Conservation (phyloP, 2,113 vertebrate genomes). For the Strix uralensis region DNA sequence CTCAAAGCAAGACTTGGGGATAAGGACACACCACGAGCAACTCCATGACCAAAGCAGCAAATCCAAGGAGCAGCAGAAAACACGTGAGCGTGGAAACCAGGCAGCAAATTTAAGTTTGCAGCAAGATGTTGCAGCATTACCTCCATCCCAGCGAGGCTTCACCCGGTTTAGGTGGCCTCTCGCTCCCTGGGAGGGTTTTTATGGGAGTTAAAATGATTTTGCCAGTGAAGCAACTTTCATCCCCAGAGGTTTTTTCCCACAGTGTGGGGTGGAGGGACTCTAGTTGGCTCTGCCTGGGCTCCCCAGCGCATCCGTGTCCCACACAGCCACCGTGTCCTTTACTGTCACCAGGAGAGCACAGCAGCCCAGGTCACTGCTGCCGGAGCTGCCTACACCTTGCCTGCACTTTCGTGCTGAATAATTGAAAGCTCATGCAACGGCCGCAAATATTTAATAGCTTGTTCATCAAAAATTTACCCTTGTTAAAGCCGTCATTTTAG, state of each 20-base stretch:
- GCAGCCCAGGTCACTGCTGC: not conserved
- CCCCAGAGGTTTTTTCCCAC: not conserved
- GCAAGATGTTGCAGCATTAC: not conserved
- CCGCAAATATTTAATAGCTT: constrained; percentile 60
- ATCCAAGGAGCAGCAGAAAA: not conserved
- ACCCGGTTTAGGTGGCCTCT: not conserved
- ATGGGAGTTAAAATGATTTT: not conserved
- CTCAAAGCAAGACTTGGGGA: not conserved
- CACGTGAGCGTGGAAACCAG: rapidly evolving
- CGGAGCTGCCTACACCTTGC: not conserved
- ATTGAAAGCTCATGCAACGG: constrained; percentile 32
- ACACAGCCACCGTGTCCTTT: not conserved
- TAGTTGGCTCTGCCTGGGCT: not conserved
- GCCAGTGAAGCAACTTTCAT: rapidly evolving
- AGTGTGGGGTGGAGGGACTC: not conserved
- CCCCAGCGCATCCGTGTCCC: not conserved
- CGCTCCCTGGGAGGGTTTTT: not conserved
- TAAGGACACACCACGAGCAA: rapidly evolving
- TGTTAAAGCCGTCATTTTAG: not conserved
- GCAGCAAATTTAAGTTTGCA: not conserved
- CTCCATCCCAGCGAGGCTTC: not conserved
- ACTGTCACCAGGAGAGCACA: not conserved
- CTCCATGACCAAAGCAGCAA: rapidly evolving
- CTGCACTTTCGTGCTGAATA: constrained; percentile 9
- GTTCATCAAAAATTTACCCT: constrained; percentile 62